These are phyloP conservation scores for Didymodactylos carnosus DNA, from an alignment of 2,888 invertebrate species.

Conservation along the genomic window DNA sequence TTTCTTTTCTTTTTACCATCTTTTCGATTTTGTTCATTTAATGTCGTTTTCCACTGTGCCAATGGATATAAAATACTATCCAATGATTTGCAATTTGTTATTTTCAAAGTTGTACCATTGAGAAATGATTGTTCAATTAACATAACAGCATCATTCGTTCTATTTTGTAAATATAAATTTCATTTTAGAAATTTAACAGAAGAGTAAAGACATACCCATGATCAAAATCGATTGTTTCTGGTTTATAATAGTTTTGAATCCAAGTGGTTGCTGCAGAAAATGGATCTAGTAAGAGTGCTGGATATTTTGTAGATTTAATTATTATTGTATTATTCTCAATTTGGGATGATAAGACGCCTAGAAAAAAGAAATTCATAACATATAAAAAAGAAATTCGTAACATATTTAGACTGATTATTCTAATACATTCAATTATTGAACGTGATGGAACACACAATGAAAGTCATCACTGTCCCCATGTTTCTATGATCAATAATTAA, in stretches of 20 bases:
- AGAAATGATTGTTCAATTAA: constrained; percentile 10
- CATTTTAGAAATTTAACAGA: neutral
- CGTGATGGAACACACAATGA: no score
- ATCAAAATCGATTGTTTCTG: neutral
- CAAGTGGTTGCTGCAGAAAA: neutral
- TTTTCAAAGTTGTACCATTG: neutral
- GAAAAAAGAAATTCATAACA: no score
- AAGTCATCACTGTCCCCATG: no score
- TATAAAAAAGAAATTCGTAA: no score
- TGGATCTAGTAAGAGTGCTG: constrained; percentile 7
- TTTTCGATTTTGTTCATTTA: neutral
- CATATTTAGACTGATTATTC: no score
- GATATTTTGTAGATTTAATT: neutral
- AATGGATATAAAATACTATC: constrained; percentile 10
- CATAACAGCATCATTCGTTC: constrained; percentile 2
- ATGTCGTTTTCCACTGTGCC: constrained; percentile 1
- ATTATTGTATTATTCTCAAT: constrained; percentile 11
- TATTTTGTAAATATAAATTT: neutral
- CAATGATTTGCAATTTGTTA: constrained; percentile 2
- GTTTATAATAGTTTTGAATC: constrained; percentile 2
- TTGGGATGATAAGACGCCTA: neutral
- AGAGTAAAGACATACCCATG: neutral
- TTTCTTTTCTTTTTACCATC: neutral
- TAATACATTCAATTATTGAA: no score
- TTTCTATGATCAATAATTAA: no score